Evolutionary conservation across 2,797 vertebrate species (phyloP), one percentile per base, ranked within the genome.

Genomic region (Sylvia borin): DNA sequence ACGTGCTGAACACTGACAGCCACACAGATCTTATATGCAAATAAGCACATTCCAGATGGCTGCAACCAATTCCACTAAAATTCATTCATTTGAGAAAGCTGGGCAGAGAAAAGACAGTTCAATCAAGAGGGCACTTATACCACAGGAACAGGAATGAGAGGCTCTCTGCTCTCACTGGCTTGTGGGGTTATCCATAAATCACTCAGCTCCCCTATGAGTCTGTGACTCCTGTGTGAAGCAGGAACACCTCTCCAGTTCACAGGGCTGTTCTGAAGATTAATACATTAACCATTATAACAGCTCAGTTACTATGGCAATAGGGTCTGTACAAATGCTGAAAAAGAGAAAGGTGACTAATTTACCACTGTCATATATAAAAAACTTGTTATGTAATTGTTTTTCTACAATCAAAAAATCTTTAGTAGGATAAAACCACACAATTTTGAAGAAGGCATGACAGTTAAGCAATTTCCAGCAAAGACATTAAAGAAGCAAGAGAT

Each of bases 271-370:
- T 75, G 80, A 76, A 64, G 53, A 96, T 93, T 96, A 97, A 93
- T 85, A 87, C 57, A 87, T 92, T 89, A 97, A 94, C 83, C 50
- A 58, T 93, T 82, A 84, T 29, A 96, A 70, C 74, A 93, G 94
- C 94, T 93, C 92, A 78, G 95, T 96, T 96, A 95, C 95, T 96
- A 96, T 96, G 95, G 94, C 91, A 96, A 96, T 96, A 53, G 60
- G 74, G 93, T 62, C 90, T 88, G 88, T n/a, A 88, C 38, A 92
- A 94, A 93, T n/a, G 50, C 64, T 81, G 88, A 88, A 94, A 93
- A 93, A 94, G 58, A 86, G 94, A 96, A 95, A 97, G 94, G 95
- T 95, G 92, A 95, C 94, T 96, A 93, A 95, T 95, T 94, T 95
- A 91, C 57, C 34, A 85, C 74, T 83, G 78, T 71, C 82, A 88